phyloP scores from a whole-genome alignment of 2,113 vertebrate genomes.

The Crotalus horridus region DNA sequence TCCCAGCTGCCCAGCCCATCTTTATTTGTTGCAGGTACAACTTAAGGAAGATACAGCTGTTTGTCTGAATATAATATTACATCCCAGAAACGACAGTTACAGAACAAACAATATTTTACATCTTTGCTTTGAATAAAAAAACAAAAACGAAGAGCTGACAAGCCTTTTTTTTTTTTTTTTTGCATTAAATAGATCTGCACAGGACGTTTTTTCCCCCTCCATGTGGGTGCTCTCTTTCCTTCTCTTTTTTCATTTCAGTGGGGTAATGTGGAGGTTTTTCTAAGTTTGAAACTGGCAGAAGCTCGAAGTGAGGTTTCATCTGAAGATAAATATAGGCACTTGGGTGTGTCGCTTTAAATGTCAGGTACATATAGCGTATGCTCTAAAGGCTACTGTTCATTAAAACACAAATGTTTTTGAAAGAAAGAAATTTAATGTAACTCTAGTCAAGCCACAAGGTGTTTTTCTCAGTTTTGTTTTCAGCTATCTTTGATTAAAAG shows the following conservation, averaged over 20 bases:
- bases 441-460: slow-evolving; percentile 83
- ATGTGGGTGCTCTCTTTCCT: not conserved
- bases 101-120: not conserved
- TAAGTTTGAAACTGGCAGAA: slow-evolving; percentile 7
- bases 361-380: slow-evolving; percentile 61
- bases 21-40: not conserved
- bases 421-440: slow-evolving; percentile 70
- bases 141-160: not conserved
- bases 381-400: slow-evolving; percentile 45
- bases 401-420: slow-evolving; percentile 45
- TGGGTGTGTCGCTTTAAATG: slow-evolving; percentile 62
- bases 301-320: slow-evolving; percentile 16
- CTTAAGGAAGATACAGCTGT: not conserved
- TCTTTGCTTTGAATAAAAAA: not conserved
- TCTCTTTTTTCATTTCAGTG: not conserved
- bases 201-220: not conserved
- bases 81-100: not conserved
- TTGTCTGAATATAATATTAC: not conserved
- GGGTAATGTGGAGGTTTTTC: not conserved
- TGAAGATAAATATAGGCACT: slow-evolving; percentile 35
- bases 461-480: slow-evolving; percentile 91
- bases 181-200: not conserved
- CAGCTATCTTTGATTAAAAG: slow-evolving; percentile 72
- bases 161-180: not conserved
- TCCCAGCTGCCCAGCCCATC: not conserved